Conservation (phyloP, 2,888 invertebrate genomes). For the Hyposoter didymator region DNA sequence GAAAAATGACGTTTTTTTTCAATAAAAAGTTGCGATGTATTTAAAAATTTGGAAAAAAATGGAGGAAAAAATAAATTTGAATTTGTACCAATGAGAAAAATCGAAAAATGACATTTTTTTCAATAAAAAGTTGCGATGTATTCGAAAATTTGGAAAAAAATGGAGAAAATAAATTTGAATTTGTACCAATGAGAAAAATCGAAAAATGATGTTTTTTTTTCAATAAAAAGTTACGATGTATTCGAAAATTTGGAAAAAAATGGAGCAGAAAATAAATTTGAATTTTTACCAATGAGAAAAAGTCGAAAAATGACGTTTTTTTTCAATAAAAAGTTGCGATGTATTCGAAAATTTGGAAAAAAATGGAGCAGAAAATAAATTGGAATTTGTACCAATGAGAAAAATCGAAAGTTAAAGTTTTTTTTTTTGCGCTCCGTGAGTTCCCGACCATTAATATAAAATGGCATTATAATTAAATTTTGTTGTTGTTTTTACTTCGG, state of each 20-base stretch:
- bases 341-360: background rate
- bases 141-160: background rate
- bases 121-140: background rate
- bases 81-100: too few relatives aligned
- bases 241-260: too few relatives aligned
- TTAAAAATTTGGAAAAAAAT: too few relatives aligned
- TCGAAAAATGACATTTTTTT: background rate
- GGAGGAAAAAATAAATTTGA: too few relatives aligned
- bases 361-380: background rate
- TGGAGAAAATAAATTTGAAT: background rate
- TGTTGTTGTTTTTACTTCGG: slow-evolving; percentile 27
- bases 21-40: too few relatives aligned
- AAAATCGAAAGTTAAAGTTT: background rate
- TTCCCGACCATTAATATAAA: slow-evolving; percentile 49
- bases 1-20: too few relatives aligned
- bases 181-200: background rate
- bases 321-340: background rate
- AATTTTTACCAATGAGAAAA: background rate
- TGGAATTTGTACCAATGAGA: too few relatives aligned
- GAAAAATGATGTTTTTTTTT: background rate
- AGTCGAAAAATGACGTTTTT: too few relatives aligned
- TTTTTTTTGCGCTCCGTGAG: slow-evolving; percentile 43
- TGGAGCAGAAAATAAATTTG: too few relatives aligned
- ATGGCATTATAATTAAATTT: slow-evolving; percentile 43
- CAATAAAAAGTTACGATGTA: too few relatives aligned